Evolutionary conservation across 2,797 vertebrate species (phyloP).

Genomic region (Protonibea diacanthus): DNA sequence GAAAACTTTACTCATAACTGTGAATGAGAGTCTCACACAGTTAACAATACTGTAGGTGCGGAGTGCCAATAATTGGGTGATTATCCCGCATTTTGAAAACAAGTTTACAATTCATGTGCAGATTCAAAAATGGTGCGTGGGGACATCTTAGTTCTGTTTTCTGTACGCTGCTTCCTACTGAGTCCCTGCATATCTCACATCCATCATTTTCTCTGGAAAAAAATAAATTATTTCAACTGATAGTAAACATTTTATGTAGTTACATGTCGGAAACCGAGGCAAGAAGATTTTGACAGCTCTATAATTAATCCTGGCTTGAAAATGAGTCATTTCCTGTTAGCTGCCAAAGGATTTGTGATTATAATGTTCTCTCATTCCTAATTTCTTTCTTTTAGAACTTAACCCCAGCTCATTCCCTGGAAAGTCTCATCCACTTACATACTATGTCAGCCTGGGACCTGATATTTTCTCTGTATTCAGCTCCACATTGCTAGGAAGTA

Average conservation of each 20-base stretch:
- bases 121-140: background rate
- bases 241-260: constrained; percentile 12
- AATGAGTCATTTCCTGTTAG: constrained; percentile 19
- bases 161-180: background rate
- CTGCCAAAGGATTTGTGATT: constrained; percentile 24
- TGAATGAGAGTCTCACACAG: background rate
- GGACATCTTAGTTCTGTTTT: background rate
- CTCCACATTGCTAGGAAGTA: constrained; percentile 39
- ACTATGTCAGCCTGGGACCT: constrained; percentile 35
- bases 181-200: background rate
- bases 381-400: constrained; percentile 14
- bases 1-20: constrained; percentile 29
- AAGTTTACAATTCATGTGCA: constrained; percentile 9
- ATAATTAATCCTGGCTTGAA: constrained; percentile 17
- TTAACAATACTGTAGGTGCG: constrained; percentile 20
- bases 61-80: constrained; percentile 20
- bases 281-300: constrained; percentile 13
- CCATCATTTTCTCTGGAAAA: background rate
- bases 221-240: constrained; percentile 4
- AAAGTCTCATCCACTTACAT: constrained; percentile 54
- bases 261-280: constrained; percentile 11
- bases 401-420: constrained; percentile 25
- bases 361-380: constrained; percentile 30
- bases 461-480: constrained; percentile 47
- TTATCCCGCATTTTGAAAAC: constrained; percentile 17